Evolutionary conservation across 2,113 vertebrate genomes (phyloP), one percentile per base, ranked within the genome.

Genomic region (Cheilinus undulatus): DNA sequence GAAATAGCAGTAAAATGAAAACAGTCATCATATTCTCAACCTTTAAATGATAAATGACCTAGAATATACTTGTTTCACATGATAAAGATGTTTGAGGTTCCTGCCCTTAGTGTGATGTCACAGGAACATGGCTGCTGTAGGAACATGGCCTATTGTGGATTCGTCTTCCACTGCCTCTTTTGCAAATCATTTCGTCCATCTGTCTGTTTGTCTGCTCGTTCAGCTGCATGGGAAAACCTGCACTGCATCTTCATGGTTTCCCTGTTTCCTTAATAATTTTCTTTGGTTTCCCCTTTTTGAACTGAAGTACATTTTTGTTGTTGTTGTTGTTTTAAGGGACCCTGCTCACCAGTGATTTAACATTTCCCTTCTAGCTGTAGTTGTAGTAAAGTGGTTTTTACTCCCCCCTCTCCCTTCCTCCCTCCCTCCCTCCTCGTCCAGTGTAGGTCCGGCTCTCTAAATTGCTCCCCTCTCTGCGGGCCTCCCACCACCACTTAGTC

Each of bases 141-240:
- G n/a, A n/a, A n/a, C n/a, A n/a, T n/a, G n/a, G n/a, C n/a, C n/a
- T n/a, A 87, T 86, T 59, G 46, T 65, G 69, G 30, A 28, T 57
- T 38, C 71, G 73, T 86, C 69, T 52, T 58, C 60, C 52, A 22
- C 53, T 61, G 49, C 34, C 57, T 65, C 66, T 83, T 64, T 69
- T 34, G 67, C 50, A 74, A 62, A 78, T 69, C 51, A 67, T 59
- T 76, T 73, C 76, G 71, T 60, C 32, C 24, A 19, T 82, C 43
- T 57, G 26, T 56, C 12, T 86, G 76, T 69, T 36, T 65, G 69
- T 75, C 68, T 73, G 49, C 67, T 58, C 69, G 54, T 53, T 61
- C 83, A 86, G 80, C 91, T 93, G 94, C 94, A 94, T 91, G 92
- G 82, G 63, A 92, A 78, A 85, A 73, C 79, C 88, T 89, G 64